Evolutionary conservation across 2,797 vertebrate genomes (phyloP).

Genomic region (Crocidura indochinensis): DNA sequence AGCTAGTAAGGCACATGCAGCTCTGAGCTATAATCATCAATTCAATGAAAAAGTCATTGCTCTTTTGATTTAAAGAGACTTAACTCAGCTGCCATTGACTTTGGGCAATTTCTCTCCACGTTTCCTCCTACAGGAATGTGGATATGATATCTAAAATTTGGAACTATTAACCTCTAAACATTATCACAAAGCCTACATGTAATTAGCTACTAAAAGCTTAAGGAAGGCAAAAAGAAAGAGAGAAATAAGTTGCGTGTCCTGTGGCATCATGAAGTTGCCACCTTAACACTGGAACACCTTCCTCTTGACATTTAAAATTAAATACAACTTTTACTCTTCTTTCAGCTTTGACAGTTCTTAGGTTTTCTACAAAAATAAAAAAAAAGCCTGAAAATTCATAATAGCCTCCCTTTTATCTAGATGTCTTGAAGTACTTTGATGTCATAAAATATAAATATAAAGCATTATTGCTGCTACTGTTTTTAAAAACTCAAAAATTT

Average conservation of each 20-base stretch:
- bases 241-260: neutral
- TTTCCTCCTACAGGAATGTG: conserved; percentile 15
- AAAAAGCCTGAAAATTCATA: neutral
- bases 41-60: neutral
- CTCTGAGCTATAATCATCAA: neutral
- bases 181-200: no score
- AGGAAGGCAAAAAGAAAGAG: neutral
- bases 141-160: neutral
- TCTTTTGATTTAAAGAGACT: conserved; percentile 36
- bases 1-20: neutral
- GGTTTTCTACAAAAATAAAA: conserved; percentile 38
- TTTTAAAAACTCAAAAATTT: conserved; percentile 24
- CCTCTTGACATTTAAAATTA: conserved; percentile 11
- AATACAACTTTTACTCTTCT: conserved; percentile 4
- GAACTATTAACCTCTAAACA: neutral
- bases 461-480: neutral
- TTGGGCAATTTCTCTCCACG: neutral
- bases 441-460: conserved; percentile 55
- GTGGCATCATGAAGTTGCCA: neutral
- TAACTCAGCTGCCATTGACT: neutral
- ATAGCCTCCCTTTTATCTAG: neutral
- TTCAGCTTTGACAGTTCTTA: neutral
- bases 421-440: conserved; percentile 6
- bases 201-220: neutral
- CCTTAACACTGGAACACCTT: neutral